These are phyloP conservation scores for Aphidoletes aphidimyza DNA, from an alignment of 2,888 invertebrate genomes.

Conservation along the genomic window DNA sequence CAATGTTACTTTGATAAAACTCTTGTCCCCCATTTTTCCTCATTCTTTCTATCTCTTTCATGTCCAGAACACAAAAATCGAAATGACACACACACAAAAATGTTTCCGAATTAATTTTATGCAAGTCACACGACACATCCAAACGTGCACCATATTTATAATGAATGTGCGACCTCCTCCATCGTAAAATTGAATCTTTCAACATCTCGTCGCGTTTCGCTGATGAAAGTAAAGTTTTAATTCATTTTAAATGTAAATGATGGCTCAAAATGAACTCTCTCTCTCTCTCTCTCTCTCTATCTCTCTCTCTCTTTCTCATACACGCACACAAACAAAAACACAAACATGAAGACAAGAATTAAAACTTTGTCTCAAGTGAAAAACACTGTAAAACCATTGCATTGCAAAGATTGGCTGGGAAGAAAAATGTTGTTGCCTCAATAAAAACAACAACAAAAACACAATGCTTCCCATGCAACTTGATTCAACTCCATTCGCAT, in stretches of 20 bases:
- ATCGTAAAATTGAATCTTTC: not conserved
- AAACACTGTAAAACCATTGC: too few relatives aligned
- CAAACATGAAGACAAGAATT: not conserved
- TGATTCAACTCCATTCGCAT: not conserved
- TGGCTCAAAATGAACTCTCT: not conserved
- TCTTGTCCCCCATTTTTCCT: too few relatives aligned
- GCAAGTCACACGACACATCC: not conserved
- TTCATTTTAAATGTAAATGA: conserved; percentile 30
- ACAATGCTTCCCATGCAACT: not conserved
- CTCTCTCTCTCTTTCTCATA: too few relatives aligned
- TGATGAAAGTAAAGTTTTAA: not conserved
- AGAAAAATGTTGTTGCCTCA: too few relatives aligned
- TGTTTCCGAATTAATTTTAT: conserved; percentile 36
- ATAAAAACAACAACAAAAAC: too few relatives aligned
- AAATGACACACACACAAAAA: too few relatives aligned
- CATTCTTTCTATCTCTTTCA: too few relatives aligned
- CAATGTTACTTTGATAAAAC: too few relatives aligned
- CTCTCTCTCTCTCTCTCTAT: too few relatives aligned
- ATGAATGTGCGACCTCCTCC: not conserved
- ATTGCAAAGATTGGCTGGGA: too few relatives aligned
- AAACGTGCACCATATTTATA: not conserved
- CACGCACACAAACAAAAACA: not conserved
- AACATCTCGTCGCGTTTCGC: not conserved
- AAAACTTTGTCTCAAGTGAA: not conserved
- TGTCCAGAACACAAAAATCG: too few relatives aligned